Evolutionary conservation across 1,140 invertebrate species (phyloP).

Genomic region (Physella acuta): DNA sequence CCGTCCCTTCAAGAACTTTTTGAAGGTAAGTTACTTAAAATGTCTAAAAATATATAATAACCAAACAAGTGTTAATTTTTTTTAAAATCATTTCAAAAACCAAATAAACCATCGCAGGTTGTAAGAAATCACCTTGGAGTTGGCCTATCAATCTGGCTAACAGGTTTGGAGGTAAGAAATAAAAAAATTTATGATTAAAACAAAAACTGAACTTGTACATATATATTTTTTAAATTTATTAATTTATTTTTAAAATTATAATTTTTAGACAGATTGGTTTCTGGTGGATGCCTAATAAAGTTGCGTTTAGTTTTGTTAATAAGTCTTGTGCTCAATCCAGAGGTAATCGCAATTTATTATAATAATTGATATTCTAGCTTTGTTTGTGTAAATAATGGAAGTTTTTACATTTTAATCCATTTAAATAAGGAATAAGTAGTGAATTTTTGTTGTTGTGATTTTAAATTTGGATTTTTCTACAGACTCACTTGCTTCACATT

Average conservation of each 20-base stretch:
- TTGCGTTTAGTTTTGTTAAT: constrained; percentile 6
- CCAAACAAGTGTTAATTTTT: too few relatives aligned
- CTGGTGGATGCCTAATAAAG: constrained; percentile 9
- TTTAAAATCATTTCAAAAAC: too few relatives aligned
- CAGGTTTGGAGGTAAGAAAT: constrained; percentile 10
- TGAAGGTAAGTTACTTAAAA: neutral
- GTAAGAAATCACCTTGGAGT: constrained; percentile 8
- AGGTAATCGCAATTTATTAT: constrained; percentile 7
- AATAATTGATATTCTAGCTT: neutral
- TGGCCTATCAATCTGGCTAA: constrained; percentile 3
- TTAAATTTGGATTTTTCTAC: neutral
- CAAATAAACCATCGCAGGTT: neutral
- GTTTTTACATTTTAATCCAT: neutral
- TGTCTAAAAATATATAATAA: neutral
- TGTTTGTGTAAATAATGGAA: neutral
- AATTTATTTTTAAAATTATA: neutral
- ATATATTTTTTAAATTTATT: neutral
- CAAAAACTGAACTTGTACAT: neutral
- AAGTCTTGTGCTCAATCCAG: constrained; percentile 11
- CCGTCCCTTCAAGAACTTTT: neutral
- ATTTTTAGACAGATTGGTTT: constrained; percentile 7
- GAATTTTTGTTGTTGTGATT: neutral
- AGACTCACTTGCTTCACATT: constrained; percentile 34
- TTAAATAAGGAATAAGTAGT: neutral
- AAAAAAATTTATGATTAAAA: neutral